phyloP scores from a whole-genome alignment of 2,797 vertebrate species.

The Alca torda region DNA sequence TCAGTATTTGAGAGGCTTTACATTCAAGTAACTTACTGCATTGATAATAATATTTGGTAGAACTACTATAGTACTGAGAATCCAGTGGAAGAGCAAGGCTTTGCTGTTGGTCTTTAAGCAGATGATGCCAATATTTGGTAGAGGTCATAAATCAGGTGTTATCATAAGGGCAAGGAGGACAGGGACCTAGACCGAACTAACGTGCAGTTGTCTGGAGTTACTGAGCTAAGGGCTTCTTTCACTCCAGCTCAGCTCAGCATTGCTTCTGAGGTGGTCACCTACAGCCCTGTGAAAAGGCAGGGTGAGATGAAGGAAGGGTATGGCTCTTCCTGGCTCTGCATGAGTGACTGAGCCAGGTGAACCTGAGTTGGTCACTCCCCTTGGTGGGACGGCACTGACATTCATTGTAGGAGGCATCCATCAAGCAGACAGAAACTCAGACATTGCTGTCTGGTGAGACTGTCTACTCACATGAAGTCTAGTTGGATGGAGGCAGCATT shows the following conservation, averaged over 20 bases:
- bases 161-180: neutral
- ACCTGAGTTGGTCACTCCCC: neutral
- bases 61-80: neutral
- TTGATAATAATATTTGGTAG: neutral
- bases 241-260: neutral
- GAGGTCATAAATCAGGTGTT: neutral
- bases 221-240: neutral
- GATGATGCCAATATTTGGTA: neutral
- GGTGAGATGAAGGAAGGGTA: neutral
- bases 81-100: too few relatives aligned
- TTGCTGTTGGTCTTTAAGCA: neutral
- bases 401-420: too few relatives aligned
- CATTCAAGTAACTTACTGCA: neutral
- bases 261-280: neutral
- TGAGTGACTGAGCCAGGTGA: neutral
- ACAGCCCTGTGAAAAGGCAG: neutral
- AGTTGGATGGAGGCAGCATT: neutral
- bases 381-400: rapidly evolving
- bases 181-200: neutral
- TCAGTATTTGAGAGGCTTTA: neutral
- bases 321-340: neutral
- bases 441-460: neutral
- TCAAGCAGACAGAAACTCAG: neutral
- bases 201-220: neutral
- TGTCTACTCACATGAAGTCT: too few relatives aligned